Base-by-base conservation (phyloP, 2,888 invertebrate genomes). In the Melieria crassipennis region DNA sequence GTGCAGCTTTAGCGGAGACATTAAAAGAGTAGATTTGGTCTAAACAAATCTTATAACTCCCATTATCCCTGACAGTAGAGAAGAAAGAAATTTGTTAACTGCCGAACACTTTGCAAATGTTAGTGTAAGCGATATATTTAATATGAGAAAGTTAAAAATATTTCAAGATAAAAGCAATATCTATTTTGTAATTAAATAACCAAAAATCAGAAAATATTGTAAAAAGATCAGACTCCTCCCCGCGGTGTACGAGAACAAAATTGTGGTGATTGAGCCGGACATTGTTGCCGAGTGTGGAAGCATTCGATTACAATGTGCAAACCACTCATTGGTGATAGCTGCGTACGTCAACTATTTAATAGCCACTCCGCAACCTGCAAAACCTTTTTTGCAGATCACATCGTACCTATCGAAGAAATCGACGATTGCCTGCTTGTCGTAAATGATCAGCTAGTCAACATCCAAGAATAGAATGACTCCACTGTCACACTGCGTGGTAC, bases 71-170 rank as follows among this genome's bases (percentile, higher is more conserved):
- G 48, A 66, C 48, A 66, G 16, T n/a, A 47, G 10, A 66, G 66
- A 66, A 16, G 11, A 9, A 9, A 16, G 48, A 13, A 66, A 13
- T 6, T 4, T 43, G 1, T 43, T 65, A 45, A 55, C 45, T 45
- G 56, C 65, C 30, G 43, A 65, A 65, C 55, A 65, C 55, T 65
- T 55, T 56, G 45, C 65, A 7, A 65, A 65, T 48, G 45, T 65
- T 65, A 60, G 61, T 66, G 61, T 70, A 46, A 52, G 56, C 46
- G 70, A 65, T 60, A 70, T 70, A 13, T 61, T 65, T 47, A 64
- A 43, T 7, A 57, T 60, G 43, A 55, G 65, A 7, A 70, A 70
- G 56, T 43, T 65, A 55, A 70, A 16, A 56, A 70, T 70, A 63
- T 46, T 70, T 13, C 65, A 60, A 42, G 62, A 70, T 65, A 65